A percentile compares a stretch with the other conserved stretches of the same genome.
Conservation (phyloP, 2,113 vertebrate genomes). For the Callipepla californica region DNA sequence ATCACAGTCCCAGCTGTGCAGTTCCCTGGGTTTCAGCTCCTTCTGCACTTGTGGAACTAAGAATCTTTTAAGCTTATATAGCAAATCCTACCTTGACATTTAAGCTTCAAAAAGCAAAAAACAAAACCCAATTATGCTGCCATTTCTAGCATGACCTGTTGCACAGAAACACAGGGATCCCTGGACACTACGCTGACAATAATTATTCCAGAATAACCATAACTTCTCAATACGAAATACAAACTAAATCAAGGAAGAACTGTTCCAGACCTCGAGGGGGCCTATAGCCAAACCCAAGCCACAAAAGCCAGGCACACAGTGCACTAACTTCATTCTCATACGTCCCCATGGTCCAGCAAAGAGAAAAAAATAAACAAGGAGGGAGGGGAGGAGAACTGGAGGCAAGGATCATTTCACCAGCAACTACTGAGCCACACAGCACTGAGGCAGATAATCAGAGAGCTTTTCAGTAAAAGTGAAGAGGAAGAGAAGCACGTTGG, state of each 20-base stretch:
- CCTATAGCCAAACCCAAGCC: not conserved
- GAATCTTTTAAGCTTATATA: not conserved
- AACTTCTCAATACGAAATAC: not conserved
- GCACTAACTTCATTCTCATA: accelerated
- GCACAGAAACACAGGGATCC: not conserved
- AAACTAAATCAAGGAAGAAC: not conserved
- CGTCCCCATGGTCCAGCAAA: accelerated
- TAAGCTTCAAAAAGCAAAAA: not conserved
- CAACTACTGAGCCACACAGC: not conserved
- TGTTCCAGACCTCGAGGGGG: not conserved
- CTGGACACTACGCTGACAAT: not conserved
- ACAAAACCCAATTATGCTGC: not conserved
- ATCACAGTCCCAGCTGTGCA: not conserved
- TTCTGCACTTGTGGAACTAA: not conserved
- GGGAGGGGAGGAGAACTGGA: not conserved
- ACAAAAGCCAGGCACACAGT: not conserved
- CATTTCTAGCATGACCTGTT: not conserved
- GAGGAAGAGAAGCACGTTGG: not conserved
- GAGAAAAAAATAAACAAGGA: not conserved
- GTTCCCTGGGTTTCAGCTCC: not conserved
- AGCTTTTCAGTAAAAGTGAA: not conserved
- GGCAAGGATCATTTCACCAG: not conserved
- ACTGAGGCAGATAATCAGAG: not conserved
- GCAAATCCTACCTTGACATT: not conserved
- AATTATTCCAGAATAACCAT: not conserved